Evolutionary conservation across 2,797 vertebrate species (phyloP).

Genomic region (Gymnoscopelus braueri): DNA sequence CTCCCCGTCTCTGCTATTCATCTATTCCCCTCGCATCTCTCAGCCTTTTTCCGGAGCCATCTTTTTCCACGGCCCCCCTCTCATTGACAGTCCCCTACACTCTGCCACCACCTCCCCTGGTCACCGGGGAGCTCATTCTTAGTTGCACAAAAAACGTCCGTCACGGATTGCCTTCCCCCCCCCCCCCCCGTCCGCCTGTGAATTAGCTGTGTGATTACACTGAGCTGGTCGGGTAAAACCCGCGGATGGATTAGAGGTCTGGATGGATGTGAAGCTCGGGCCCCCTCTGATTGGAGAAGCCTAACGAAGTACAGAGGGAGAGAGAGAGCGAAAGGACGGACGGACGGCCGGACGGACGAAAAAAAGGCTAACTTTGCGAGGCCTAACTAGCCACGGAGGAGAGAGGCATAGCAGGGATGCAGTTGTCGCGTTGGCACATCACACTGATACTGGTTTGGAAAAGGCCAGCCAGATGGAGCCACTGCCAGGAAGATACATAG

Average conservation of each 20-base stretch:
- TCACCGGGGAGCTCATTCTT: slow-evolving; percentile 80
- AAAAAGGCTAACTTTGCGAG: slow-evolving; percentile 39
- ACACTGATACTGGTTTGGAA: slow-evolving; percentile 69
- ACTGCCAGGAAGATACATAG: slow-evolving; percentile 69
- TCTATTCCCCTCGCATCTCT: slow-evolving; percentile 70
- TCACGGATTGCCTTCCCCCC: slow-evolving; percentile 81
- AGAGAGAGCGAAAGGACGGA: slow-evolving; percentile 21
- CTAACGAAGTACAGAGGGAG: slow-evolving; percentile 68
- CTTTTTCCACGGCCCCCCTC: slow-evolving; percentile 58
- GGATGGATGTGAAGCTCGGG: slow-evolving; percentile 20
- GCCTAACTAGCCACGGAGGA: slow-evolving; percentile 70
- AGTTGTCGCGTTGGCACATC: slow-evolving; percentile 75
- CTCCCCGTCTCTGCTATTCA: slow-evolving; percentile 58
- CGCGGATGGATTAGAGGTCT: slow-evolving; percentile 74
- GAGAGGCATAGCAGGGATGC: slow-evolving; percentile 53
- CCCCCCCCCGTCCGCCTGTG: slow-evolving; percentile 72
- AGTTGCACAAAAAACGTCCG: slow-evolving; percentile 82
- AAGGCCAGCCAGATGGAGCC: slow-evolving; percentile 75
- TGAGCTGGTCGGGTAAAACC: slow-evolving; percentile 77
- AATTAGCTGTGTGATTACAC: slow-evolving; percentile 83
- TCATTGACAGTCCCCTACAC: slow-evolving; percentile 70
- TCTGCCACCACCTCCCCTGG: slow-evolving; percentile 66
- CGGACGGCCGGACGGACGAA: slow-evolving; percentile 42
- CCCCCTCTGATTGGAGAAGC: slow-evolving; percentile 72
- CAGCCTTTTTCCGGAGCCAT: slow-evolving; percentile 62